Evolutionary conservation across 2,113 vertebrate species (phyloP).

Genomic region (Labeo catla): DNA sequence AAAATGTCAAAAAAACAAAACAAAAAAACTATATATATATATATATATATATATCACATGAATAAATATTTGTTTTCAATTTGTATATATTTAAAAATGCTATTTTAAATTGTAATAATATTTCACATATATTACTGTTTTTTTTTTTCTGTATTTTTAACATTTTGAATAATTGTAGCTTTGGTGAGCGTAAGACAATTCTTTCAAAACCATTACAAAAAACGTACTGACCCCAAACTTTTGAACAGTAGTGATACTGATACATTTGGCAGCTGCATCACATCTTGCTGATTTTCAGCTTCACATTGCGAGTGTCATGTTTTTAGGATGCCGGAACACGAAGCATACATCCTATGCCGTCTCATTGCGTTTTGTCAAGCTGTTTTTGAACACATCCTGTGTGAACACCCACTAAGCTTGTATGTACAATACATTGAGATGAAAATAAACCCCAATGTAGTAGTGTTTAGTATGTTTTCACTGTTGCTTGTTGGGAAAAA

Average conservation of each 20-base stretch:
- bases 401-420: neutral
- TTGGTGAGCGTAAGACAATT: too few species aligned
- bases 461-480: neutral
- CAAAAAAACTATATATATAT: too few species aligned
- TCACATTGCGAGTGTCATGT: neutral
- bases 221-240: neutral
- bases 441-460: neutral
- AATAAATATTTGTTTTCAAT: too few species aligned
- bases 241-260: neutral
- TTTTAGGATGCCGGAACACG: neutral
- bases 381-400: neutral
- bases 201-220: neutral
- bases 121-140: too few species aligned
- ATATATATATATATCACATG: too few species aligned
- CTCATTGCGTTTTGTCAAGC: neutral
- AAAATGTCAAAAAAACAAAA: too few species aligned
- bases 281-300: neutral
- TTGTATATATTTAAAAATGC: too few species aligned
- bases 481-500: neutral
- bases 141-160: too few species aligned
- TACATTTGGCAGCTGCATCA: neutral
- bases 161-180: too few species aligned
- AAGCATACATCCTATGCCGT: neutral
- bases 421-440: neutral
- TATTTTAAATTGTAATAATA: too few species aligned